These are phyloP conservation scores for Tanypteryx hageni DNA, from an alignment of 2,888 invertebrate genomes.

Conservation along the genomic window DNA sequence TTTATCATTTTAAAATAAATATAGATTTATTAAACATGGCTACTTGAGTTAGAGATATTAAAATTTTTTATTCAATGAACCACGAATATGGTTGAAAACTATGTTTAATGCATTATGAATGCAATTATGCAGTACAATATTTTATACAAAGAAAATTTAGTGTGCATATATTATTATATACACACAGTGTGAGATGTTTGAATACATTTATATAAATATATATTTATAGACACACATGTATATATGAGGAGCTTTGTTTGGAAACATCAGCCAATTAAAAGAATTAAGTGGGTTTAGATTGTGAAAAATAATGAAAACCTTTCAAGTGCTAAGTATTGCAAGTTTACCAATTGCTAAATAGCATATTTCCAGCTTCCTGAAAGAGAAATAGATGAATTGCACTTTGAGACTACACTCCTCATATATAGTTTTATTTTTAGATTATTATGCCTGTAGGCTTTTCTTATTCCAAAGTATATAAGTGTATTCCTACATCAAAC, in stretches of 20 bases:
- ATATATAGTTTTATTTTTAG: background rate
- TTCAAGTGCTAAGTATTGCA: too few relatives aligned
- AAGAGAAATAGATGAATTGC: too few relatives aligned
- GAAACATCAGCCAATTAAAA: background rate
- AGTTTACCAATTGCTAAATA: too few relatives aligned
- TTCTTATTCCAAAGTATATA: background rate
- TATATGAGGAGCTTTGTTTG: constrained; percentile 1
- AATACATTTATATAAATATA: constrained; percentile 11
- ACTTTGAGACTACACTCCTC: background rate
- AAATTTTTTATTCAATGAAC: constrained; percentile 27
- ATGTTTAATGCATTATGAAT: constrained; percentile 29
- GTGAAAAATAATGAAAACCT: too few relatives aligned
- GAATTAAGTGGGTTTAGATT: too few relatives aligned
- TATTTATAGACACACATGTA: constrained; percentile 15
- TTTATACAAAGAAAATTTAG: background rate
- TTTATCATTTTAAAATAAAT: background rate
- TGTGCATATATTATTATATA: background rate
- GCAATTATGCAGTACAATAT: constrained; percentile 36
- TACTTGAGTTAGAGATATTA: background rate
- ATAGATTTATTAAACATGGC: background rate
- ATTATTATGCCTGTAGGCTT: background rate
- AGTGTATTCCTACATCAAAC: constrained; percentile 55
- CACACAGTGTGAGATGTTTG: background rate
- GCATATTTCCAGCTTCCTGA: too few relatives aligned
- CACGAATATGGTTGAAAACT: constrained; percentile 20